phyloP scores from a whole-genome alignment of 2,797 vertebrate genomes.

The Xenentodon cancila region DNA sequence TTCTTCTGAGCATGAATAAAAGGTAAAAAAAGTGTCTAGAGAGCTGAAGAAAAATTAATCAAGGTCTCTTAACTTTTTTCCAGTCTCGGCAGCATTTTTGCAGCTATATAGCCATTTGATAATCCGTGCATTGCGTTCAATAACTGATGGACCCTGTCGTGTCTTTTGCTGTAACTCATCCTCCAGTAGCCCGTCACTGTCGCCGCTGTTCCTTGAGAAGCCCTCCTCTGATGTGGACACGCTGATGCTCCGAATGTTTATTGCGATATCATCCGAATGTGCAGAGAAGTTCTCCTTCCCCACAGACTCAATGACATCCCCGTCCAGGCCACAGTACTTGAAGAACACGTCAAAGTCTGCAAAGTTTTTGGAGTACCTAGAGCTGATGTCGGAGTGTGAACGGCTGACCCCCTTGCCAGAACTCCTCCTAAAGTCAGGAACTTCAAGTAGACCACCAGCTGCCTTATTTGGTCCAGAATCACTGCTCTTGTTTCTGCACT shows the following conservation, averaged over 20 bases:
- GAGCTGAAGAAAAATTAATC: conserved; percentile 59
- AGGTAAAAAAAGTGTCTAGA: background rate
- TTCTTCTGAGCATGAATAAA: background rate
- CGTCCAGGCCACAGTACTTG: conserved; percentile 91
- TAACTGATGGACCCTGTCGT: conserved; percentile 85
- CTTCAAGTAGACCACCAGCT: conserved; percentile 22
- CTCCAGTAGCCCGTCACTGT: conserved; percentile 84
- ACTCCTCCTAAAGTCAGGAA: conserved; percentile 61
- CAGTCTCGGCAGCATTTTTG: conserved; percentile 86
- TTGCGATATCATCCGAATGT: conserved; percentile 75
- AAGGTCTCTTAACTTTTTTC: conserved; percentile 84
- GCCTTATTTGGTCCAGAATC: conserved; percentile 14
- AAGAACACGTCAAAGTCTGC: conserved; percentile 92
- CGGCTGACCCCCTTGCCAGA: conserved; percentile 84
- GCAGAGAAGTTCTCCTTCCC: conserved; percentile 90
- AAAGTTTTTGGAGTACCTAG: conserved; percentile 89
- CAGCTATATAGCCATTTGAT: conserved; percentile 99
- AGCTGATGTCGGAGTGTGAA: conserved; percentile 95
- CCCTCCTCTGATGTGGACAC: conserved; percentile 86
- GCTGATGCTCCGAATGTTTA: conserved; percentile 85
- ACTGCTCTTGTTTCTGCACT: conserved; percentile 7
- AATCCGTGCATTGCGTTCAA: conserved; percentile 95
- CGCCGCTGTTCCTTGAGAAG: conserved; percentile 85
- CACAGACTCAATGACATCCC: conserved; percentile 88
- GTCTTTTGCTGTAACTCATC: conserved; percentile 82